phyloP scores from a whole-genome alignment of 1,140 invertebrate species.

The Sycobia sp. region DNA sequence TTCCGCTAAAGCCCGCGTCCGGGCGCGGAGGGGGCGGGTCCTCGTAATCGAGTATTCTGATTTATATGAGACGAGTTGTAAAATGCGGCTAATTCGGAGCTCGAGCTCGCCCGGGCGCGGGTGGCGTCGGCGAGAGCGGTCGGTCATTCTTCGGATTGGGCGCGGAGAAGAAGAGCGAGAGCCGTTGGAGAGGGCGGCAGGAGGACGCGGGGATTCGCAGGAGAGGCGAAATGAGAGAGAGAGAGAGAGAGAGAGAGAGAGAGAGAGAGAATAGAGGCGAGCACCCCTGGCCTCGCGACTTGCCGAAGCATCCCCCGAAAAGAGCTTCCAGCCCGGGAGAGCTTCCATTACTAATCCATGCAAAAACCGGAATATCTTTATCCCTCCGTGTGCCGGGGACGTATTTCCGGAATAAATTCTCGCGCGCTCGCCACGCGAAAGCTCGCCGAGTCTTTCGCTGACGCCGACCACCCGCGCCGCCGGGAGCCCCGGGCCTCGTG shows the following conservation, averaged over 20 bases:
- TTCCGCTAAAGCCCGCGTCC: background rate
- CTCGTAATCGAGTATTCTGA: background rate
- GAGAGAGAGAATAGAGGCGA: conserved; percentile 37
- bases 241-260: background rate
- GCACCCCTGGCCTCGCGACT: conserved; percentile 50
- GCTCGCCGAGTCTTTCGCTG: conserved; percentile 37
- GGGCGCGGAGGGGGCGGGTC: too few species aligned
- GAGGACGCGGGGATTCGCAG: too few species aligned
- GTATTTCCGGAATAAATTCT: conserved; percentile 62
- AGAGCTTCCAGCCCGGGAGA: conserved; percentile 59
- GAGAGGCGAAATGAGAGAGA: background rate
- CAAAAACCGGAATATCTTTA: conserved; percentile 63
- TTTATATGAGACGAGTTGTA: background rate
- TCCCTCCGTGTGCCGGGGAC: conserved; percentile 58
- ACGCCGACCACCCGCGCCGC: background rate
- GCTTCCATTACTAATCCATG: conserved; percentile 63
- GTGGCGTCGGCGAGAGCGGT: too few species aligned
- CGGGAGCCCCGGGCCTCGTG: background rate
- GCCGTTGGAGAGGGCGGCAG: too few species aligned
- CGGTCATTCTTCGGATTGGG: background rate
- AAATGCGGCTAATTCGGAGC: too few species aligned
- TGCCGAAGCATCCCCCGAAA: conserved; percentile 53
- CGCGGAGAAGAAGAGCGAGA: background rate
- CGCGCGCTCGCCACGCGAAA: conserved; percentile 44
- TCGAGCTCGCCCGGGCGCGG: too few species aligned